Conservation (phyloP, 2,113 vertebrate genomes). For the Python bivittatus region DNA sequence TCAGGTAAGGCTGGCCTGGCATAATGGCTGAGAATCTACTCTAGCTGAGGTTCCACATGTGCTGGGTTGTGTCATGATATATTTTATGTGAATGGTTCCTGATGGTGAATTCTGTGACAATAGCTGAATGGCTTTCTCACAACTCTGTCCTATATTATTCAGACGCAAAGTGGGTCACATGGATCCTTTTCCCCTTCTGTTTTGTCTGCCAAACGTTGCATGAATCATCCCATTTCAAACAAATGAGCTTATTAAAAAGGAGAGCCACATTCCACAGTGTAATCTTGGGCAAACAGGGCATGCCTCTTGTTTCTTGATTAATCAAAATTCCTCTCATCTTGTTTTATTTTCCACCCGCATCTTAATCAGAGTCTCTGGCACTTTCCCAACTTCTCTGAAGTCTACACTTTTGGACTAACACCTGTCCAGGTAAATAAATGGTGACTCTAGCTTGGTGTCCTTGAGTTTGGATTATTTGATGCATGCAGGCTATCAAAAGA, state of each 20-base stretch:
- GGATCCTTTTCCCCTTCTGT: conserved; percentile 44
- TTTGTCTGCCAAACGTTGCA: conserved; percentile 20
- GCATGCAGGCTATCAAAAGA: background rate
- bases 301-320: conserved; percentile 51
- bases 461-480: background rate
- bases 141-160: conserved; percentile 9
- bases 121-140: background rate
- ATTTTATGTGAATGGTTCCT: background rate
- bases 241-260: conserved; percentile 52
- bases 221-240: conserved; percentile 52
- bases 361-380: conserved; percentile 30
- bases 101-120: background rate
- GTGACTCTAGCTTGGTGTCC: background rate
- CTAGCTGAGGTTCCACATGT: background rate
- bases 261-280: conserved; percentile 47
- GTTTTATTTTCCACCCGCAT: conserved; percentile 5
- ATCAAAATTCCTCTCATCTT: conserved; percentile 47
- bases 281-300: conserved; percentile 46
- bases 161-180: conserved; percentile 24
- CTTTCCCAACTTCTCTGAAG: background rate
- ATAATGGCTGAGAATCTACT: background rate
- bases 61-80: background rate
- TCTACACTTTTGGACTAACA: background rate
- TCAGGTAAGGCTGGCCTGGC: background rate
- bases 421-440: conserved; percentile 34